Evolutionary conservation across 2,113 vertebrate species (phyloP).

Genomic region (Cottus gobio): DNA sequence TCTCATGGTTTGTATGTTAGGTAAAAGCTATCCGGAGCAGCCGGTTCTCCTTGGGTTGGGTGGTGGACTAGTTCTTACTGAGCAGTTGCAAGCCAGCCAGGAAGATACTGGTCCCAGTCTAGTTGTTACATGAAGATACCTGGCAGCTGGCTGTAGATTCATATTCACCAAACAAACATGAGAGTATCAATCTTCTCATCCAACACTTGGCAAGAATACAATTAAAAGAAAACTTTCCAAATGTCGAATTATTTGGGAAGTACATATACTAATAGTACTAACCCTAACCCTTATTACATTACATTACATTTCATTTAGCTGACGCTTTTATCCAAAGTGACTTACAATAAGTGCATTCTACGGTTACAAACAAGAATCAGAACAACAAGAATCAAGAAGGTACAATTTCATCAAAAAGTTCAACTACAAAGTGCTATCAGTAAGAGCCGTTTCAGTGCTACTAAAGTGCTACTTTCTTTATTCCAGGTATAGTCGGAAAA

Average conservation of each 20-base stretch:
- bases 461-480: no score
- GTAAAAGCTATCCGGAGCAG: neutral
- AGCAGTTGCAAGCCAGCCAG: neutral
- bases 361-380: no score
- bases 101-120: neutral
- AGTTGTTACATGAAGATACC: neutral
- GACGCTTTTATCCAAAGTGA: no score
- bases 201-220: neutral
- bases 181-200: neutral
- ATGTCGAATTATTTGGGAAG: neutral
- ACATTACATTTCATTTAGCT: no score
- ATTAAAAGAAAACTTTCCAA: neutral
- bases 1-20: neutral
- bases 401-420: no score
- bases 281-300: no score
- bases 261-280: no score
- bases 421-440: no score
- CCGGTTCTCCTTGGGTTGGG: neutral
- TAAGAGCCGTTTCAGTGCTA: no score
- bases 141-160: neutral
- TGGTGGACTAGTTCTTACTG: neutral
- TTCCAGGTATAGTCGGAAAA: no score
- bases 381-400: no score
- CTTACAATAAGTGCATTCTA: no score
- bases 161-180: neutral